A percentile compares a stretch with the other conserved stretches of the same genome.
These are phyloP conservation scores for Lycaena phlaeas DNA, from an alignment of 2,888 invertebrate species.

Conservation along the genomic window DNA sequence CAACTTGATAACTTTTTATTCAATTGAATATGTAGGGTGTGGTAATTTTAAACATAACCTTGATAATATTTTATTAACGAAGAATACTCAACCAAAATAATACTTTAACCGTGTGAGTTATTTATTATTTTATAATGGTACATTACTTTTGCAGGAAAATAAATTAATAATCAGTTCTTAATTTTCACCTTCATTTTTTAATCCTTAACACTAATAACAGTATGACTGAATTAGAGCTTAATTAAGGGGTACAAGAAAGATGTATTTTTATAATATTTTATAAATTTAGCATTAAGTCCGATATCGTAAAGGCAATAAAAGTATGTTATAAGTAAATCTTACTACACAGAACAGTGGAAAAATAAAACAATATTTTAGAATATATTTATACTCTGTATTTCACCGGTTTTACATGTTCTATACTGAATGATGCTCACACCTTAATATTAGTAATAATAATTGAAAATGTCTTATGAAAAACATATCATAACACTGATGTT, in stretches of 20 bases:
- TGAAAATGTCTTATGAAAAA: slow-evolving; percentile 17
- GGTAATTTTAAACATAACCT: no score
- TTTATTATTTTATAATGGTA: no score
- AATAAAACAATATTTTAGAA: slow-evolving; percentile 5
- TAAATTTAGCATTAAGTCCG: slow-evolving; percentile 38
- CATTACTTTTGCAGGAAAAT: no score
- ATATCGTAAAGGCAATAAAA: slow-evolving; percentile 48
- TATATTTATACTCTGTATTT: slow-evolving; percentile 7
- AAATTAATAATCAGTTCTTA: no score
- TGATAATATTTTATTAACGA: no score
- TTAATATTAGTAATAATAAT: slow-evolving; percentile 7
- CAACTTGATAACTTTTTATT: no score
- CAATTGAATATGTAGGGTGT: no score
- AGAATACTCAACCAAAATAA: no score
- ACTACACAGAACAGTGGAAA: neutral
- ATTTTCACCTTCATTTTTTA: neutral
- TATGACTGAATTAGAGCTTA: slow-evolving; percentile 41
- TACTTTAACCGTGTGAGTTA: no score
- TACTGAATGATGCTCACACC: slow-evolving; percentile 1
- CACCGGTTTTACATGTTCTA: neutral
- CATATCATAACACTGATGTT: slow-evolving; percentile 17
- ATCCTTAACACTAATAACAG: neutral
- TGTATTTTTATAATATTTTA: slow-evolving; percentile 40
- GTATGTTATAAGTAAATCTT: slow-evolving; percentile 19
- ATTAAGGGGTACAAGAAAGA: slow-evolving; percentile 19